Percentiles rank a stretch among this genome's conserved stretches.
Conservation (phyloP, 2,113 vertebrate species). For the Tamias sibiricus region DNA sequence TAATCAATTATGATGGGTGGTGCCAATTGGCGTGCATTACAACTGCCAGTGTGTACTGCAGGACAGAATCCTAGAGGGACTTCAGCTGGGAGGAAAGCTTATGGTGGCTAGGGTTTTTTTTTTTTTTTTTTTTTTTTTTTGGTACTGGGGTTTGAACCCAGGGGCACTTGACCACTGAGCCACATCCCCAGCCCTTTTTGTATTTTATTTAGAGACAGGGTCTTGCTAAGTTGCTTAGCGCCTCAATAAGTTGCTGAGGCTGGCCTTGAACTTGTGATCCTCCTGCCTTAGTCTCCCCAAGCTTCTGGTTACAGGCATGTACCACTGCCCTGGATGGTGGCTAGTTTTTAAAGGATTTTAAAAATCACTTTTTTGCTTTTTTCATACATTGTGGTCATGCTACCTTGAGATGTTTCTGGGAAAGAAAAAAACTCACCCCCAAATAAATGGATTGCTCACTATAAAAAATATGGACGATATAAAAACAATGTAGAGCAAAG, state of each 20-base stretch:
- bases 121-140: no score
- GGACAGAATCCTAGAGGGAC: background rate
- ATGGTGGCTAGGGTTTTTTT: no score
- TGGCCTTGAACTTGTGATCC: background rate
- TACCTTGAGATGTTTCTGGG: background rate
- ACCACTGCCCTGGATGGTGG: background rate
- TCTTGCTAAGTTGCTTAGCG: background rate
- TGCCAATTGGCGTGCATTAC: background rate
- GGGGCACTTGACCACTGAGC: no score
- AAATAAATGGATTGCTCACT: background rate
- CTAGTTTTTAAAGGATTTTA: background rate
- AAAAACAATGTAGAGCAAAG: background rate
- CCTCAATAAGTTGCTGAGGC: background rate
- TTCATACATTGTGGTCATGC: background rate
- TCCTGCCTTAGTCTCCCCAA: background rate
- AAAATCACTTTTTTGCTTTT: background rate
- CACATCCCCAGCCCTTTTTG: no score
- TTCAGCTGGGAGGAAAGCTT: background rate
- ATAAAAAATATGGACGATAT: background rate
- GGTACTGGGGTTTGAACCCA: no score
- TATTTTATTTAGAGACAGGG: background rate
- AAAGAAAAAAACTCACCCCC: background rate
- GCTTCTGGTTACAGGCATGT: background rate
- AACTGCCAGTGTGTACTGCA: no score
- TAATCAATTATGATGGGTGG: background rate